Conservation (phyloP, 1,140 invertebrate genomes). For the Drosophila repleta region DNA sequence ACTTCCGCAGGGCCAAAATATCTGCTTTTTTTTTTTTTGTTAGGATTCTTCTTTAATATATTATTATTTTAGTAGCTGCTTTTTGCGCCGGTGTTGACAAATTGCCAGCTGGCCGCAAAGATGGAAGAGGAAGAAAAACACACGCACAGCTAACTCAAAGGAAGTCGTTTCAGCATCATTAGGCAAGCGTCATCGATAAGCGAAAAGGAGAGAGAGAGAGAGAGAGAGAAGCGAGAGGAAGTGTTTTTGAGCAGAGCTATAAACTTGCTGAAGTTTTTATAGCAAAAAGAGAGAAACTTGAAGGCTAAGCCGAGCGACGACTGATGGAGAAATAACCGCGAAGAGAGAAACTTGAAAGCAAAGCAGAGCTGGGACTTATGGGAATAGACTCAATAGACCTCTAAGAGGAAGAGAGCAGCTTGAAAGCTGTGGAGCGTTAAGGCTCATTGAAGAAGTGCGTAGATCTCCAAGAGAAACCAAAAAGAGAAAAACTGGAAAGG, state of each 20-base stretch:
- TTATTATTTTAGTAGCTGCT: slow-evolving; percentile 12
- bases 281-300: background rate
- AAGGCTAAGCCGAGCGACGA: too few relatives aligned
- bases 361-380: background rate
- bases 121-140: slow-evolving; percentile 21
- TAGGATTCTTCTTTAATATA: background rate
- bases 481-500: too few relatives aligned
- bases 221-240: background rate
- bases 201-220: slow-evolving; percentile 3
- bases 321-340: too few relatives aligned
- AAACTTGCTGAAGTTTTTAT: background rate
- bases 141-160: slow-evolving; percentile 35
- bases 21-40: background rate
- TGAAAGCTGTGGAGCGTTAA: too few relatives aligned
- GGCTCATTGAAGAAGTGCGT: too few relatives aligned
- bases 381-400: too few relatives aligned
- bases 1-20: slow-evolving; percentile 52
- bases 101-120: slow-evolving; percentile 55
- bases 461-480: too few relatives aligned
- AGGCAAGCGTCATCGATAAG: slow-evolving; percentile 42
- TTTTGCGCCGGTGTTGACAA: slow-evolving; percentile 54
- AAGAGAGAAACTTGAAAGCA: slow-evolving; percentile 11
- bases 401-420: too few relatives aligned
- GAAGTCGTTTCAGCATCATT: slow-evolving; percentile 69
- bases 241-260: background rate